phyloP scores from a whole-genome alignment of 2,113 vertebrate species.

The Promerops cafer region DNA sequence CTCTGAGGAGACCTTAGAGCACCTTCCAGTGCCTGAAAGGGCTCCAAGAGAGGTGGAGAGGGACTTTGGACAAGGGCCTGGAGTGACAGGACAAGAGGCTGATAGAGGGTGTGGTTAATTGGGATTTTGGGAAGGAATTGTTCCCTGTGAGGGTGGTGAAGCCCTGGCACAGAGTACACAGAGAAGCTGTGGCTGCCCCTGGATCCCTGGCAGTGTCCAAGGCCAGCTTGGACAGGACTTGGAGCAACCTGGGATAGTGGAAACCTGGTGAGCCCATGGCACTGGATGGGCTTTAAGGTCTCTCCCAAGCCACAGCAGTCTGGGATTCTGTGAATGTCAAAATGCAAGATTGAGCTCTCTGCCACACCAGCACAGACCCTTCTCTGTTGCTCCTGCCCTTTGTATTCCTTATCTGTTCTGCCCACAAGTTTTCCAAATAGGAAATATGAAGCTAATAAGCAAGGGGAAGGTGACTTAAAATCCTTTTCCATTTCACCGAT shows the following conservation, averaged over 20 bases:
- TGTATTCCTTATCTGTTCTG: neutral
- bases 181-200: neutral
- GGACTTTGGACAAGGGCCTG: neutral
- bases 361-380: neutral
- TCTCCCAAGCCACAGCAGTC: neutral
- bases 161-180: neutral
- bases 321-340: neutral
- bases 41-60: neutral
- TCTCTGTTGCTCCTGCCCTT: neutral
- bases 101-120: neutral
- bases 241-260: fast-evolving
- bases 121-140: neutral
- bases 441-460: neutral
- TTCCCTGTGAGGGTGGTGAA: too few relatives aligned
- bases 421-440: neutral
- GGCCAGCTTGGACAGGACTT: neutral
- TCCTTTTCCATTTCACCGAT: neutral
- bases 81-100: neutral
- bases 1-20: neutral
- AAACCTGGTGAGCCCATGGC: neutral
- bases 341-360: neutral
- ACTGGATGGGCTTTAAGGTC: neutral
- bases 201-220: neutral
- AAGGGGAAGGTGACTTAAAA: neutral
- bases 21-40: neutral